Base-by-base conservation (phyloP, 64 coral and sea anemone genomes). In the Trachythela sp. region DNA sequence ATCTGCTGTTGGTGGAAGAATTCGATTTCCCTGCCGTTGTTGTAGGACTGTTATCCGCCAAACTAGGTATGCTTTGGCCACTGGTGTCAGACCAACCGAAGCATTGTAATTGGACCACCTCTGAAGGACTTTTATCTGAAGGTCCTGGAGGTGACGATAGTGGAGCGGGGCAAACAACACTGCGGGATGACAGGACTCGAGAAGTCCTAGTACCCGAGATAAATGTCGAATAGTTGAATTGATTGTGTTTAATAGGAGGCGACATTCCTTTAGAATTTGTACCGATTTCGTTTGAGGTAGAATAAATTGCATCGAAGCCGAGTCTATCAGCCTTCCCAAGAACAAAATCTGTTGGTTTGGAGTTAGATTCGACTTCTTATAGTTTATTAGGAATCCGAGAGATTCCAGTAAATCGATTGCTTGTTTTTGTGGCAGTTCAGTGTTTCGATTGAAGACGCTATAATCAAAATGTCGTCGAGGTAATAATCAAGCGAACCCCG, bases 321-420 rank as follows among this genome's bases (percentile, higher is more conserved):
- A 80, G 20, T 80, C 75, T 80, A 80, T 39, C 0, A 80, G 15
- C 75, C 32, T 80, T 9, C 75, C 75, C 17, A 80, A 29, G 8
- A 80, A 80, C 27, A 80, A 29, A 8, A 80, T 35, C 31, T 18
- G 8, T 8, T 80, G 32, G 0, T n/a, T 80, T 36, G 75, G 75
- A 9, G 20, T 29, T 37, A 80, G 18, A 36, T 31, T 24, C 10
- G 75, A 80, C 34, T 80, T 80, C 20, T 80, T 80, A 29, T 80
- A 37, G 2, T 80, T 80, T n/a, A 80, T 80, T 17, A 80, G 34
- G 8, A 80, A 80, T 9, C 75, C 75, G 8, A 80, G 30, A 1
- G 75, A 80, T 13, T 39, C 75, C 8, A 80, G 75, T 80, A 80
- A n/a, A n/a, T n/a, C n/a, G n/a, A n/a, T n/a, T n/a, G n/a, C n/a